phyloP scores from a whole-genome alignment of 2,888 invertebrate species.

The Spodoptera exigua region DNA sequence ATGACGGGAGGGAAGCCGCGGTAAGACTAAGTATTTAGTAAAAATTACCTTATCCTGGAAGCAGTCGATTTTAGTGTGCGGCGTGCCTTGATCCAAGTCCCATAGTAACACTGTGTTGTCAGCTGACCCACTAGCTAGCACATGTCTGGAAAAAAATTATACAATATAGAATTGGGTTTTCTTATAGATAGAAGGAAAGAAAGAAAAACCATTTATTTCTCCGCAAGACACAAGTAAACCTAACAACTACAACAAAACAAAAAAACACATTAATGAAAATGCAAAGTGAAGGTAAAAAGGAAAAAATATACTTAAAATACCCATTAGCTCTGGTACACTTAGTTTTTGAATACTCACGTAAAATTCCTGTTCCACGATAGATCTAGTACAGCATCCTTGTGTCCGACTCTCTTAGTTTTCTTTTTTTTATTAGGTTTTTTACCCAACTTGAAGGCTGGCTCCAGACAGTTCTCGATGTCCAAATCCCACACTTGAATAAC shows the following conservation, averaged over 20 bases:
- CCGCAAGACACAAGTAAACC: too few relatives aligned
- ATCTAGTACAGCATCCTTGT: constrained; percentile 96
- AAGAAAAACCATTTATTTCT: too few relatives aligned
- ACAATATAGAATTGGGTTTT: neutral
- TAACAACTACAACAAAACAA: too few relatives aligned
- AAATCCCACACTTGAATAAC: constrained; percentile 99
- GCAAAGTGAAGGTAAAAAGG: too few relatives aligned
- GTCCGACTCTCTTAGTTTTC: constrained; percentile 92
- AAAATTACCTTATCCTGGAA: constrained; percentile 92
- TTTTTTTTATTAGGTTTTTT: constrained; percentile 93
- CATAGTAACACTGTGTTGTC: constrained; percentile 96
- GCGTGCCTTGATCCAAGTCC: constrained; percentile 95
- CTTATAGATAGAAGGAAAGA: too few relatives aligned
- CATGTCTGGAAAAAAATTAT: constrained; percentile 90
- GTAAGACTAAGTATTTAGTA: neutral
- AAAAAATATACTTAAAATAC: too few relatives aligned
- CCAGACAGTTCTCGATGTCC: constrained; percentile 96
- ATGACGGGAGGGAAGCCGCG: too few relatives aligned
- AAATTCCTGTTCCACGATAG: constrained; percentile 96
- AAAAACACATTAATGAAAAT: too few relatives aligned
- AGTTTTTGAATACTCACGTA: constrained; percentile 82
- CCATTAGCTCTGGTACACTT: neutral
- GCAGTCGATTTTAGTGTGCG: constrained; percentile 92
- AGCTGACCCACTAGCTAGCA: constrained; percentile 97
- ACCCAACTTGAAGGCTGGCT: constrained; percentile 95